These are phyloP conservation scores for Trichogramma evanescens DNA, from an alignment of 2,888 invertebrate genomes.

Conservation along the genomic window DNA sequence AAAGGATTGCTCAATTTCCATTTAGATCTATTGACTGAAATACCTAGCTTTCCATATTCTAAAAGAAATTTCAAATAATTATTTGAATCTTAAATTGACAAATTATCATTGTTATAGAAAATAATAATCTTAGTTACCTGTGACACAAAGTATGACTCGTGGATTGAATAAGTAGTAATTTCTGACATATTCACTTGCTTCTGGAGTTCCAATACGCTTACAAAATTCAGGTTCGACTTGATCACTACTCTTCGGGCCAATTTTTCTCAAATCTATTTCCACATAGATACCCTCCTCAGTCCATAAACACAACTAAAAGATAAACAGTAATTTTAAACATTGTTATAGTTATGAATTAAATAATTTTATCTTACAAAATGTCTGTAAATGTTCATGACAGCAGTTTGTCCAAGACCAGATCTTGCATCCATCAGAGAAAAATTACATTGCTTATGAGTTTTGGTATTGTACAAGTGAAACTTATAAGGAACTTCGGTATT, in stretches of 20 bases:
- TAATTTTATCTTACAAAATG: not conserved
- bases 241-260: not conserved
- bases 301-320: conserved; percentile 28
- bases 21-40: conserved; percentile 26
- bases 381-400: not conserved
- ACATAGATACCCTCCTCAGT: conserved; percentile 24
- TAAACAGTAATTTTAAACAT: not conserved
- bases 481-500: not conserved
- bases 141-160: conserved; percentile 26
- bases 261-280: conserved; percentile 13
- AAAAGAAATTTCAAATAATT: conserved; percentile 1
- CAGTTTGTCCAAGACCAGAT: no score
- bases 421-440: no score
- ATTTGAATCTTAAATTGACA: not conserved
- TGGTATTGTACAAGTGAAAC: conserved; percentile 11
- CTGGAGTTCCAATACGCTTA: conserved; percentile 20
- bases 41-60: conserved; percentile 34
- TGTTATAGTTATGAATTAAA: not conserved
- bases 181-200: conserved; percentile 4
- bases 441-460: conserved; percentile 1
- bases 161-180: conserved; percentile 26
- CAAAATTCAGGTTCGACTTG: conserved; percentile 15
- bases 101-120: not conserved
- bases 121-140: conserved; percentile 26
- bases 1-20: conserved; percentile 32